These are phyloP conservation scores for Rhodinocichla rosea DNA, from an alignment of 2,113 vertebrate species.

Conservation along the genomic window DNA sequence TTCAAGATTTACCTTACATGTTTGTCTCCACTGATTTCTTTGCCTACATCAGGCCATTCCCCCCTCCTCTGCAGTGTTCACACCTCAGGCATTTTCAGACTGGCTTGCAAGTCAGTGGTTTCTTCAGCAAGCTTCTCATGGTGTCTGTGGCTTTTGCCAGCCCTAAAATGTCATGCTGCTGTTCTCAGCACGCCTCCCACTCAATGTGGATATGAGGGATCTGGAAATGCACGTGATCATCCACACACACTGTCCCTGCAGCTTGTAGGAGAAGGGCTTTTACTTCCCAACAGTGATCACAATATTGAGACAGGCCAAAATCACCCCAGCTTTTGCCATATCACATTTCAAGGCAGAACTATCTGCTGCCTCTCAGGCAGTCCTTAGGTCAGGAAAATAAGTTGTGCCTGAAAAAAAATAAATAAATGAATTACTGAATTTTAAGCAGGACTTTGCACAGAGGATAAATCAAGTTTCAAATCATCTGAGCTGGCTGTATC, in stretches of 20 bases:
- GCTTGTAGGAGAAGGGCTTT: not conserved
- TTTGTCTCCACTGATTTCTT: not conserved
- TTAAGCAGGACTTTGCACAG: slow-evolving; percentile 20
- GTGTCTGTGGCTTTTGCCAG: not conserved
- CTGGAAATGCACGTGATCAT: not conserved
- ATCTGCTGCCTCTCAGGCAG: slow-evolving; percentile 48
- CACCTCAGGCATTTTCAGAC: not conserved
- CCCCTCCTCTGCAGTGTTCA: not conserved
- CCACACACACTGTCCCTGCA: not conserved
- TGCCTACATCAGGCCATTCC: not conserved
- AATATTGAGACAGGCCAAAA: slow-evolving; percentile 2
- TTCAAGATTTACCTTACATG: not conserved
- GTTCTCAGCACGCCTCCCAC: not conserved
- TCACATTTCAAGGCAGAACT: slow-evolving; percentile 57
- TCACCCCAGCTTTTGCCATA: not conserved
- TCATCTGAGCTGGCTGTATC: not conserved
- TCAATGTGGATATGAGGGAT: not conserved
- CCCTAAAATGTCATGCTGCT: not conserved
- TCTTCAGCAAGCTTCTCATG: not conserved
- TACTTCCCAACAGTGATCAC: not conserved
- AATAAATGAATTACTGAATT: not conserved
- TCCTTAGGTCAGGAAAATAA: not conserved
- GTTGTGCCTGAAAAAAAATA: not conserved
- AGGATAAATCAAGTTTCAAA: slow-evolving; percentile 25
- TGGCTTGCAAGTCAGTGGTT: not conserved